These are phyloP conservation scores for Pogonognathellus flavescens DNA, from an alignment of 1,140 invertebrate genomes.

Conservation along the genomic window DNA sequence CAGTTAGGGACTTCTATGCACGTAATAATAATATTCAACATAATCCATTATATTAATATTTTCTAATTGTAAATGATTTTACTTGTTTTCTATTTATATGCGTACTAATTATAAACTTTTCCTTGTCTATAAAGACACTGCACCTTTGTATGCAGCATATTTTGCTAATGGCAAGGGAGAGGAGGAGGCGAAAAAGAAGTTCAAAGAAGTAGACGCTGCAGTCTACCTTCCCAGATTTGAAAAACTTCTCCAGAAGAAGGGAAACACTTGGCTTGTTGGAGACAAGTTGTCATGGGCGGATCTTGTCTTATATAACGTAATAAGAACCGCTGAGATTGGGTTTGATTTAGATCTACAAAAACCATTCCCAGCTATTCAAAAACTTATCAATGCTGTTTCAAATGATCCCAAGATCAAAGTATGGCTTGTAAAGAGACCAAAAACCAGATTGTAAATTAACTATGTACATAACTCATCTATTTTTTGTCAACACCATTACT, in stretches of 20 bases:
- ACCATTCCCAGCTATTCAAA: background rate
- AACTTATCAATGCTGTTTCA: background rate
- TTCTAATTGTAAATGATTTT: no score
- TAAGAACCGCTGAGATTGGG: background rate
- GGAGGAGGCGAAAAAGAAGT: background rate
- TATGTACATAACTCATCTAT: no score
- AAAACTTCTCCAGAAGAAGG: slow-evolving; percentile 23
- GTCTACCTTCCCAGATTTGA: slow-evolving; percentile 46
- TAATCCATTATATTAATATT: no score
- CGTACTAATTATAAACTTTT: no score
- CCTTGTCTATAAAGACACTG: no score
- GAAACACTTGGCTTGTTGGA: slow-evolving; percentile 48
- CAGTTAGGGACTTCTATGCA: background rate
- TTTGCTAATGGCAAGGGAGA: background rate
- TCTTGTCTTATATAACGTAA: background rate
- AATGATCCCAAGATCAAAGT: background rate
- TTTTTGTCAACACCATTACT: no score
- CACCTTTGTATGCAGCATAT: background rate
- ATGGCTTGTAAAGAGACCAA: background rate
- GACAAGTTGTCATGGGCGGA: slow-evolving; percentile 53
- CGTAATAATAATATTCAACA: background rate
- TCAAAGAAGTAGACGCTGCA: background rate
- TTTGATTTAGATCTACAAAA: background rate
- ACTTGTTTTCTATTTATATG: background rate
- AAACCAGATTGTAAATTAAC: background rate